Conservation (phyloP, 1,140 invertebrate genomes). For the Ctenoplectra terminalis region DNA sequence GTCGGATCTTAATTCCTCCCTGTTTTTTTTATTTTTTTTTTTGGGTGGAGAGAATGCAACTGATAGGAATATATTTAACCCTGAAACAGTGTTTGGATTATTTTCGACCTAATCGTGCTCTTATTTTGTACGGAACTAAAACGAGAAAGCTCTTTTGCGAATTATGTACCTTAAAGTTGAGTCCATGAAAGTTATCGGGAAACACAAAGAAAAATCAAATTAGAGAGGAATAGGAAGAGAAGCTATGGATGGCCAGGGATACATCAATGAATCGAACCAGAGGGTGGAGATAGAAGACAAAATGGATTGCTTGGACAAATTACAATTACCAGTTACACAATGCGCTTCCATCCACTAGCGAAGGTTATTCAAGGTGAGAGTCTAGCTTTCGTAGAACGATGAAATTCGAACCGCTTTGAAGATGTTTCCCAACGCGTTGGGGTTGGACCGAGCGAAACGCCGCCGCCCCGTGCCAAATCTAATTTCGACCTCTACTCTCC, state of each 20-base stretch:
- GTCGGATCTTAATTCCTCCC: constrained; percentile 6
- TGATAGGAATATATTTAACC: neutral
- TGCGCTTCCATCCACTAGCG: neutral
- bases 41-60: neutral
- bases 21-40: neutral
- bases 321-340: constrained; percentile 43
- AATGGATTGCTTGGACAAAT: constrained; percentile 43
- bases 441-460: constrained; percentile 6
- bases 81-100: neutral
- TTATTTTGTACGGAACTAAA: no score
- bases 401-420: constrained; percentile 58
- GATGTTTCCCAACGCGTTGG: constrained; percentile 21
- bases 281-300: neutral
- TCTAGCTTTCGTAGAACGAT: constrained; percentile 6
- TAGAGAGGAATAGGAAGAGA: neutral
- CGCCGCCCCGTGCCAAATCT: constrained; percentile 48
- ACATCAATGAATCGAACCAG: neutral
- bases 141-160: no score
- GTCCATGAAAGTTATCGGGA: neutral
- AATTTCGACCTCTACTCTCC: constrained; percentile 54
- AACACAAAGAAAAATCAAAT: neutral
- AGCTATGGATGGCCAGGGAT: neutral
- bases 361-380: constrained; percentile 52
- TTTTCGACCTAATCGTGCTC: no score
- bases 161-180: neutral